Evolutionary conservation across 1,140 invertebrate genomes (phyloP).

Genomic region (Pseudachorutes palmiensis): DNA sequence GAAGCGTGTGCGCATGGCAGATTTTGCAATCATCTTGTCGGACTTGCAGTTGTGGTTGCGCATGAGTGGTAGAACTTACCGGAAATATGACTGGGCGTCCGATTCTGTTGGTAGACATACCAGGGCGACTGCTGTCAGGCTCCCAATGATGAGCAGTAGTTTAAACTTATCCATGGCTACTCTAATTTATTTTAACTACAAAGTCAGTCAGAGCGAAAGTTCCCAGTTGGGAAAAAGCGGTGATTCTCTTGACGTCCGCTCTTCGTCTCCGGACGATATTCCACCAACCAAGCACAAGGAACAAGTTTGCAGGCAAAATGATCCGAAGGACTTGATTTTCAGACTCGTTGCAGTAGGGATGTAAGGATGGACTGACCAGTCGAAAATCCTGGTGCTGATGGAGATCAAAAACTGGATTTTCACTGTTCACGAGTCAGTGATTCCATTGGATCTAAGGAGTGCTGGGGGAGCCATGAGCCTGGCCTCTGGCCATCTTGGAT

Average conservation of each 20-base stretch:
- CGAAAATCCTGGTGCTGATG: not conserved
- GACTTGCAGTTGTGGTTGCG: too few species aligned
- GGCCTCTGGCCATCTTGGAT: not conserved
- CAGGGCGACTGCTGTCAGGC: slow-evolving; percentile 29
- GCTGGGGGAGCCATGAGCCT: not conserved
- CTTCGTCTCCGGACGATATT: too few species aligned
- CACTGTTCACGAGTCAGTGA: not conserved
- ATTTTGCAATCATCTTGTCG: not conserved
- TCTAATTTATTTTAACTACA: not conserved
- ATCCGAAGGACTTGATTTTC: not conserved
- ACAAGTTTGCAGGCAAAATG: too few species aligned
- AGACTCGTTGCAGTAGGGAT: not conserved
- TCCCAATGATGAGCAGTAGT: slow-evolving; percentile 31
- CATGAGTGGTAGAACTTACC: too few species aligned
- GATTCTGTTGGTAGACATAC: slow-evolving; percentile 34
- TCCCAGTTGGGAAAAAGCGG: not conserved
- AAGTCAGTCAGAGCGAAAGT: not conserved
- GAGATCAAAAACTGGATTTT: slow-evolving; percentile 9
- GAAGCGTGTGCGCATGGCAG: not conserved
- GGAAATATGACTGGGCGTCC: slow-evolving; percentile 36
- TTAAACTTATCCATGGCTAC: slow-evolving; percentile 37
- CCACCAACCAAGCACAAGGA: too few species aligned
- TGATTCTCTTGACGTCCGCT: too few species aligned
- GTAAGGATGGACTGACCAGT: not conserved
- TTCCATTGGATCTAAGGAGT: not conserved